phyloP scores from a whole-genome alignment of 2,113 vertebrate genomes.

The Gallinago jamesoni region DNA sequence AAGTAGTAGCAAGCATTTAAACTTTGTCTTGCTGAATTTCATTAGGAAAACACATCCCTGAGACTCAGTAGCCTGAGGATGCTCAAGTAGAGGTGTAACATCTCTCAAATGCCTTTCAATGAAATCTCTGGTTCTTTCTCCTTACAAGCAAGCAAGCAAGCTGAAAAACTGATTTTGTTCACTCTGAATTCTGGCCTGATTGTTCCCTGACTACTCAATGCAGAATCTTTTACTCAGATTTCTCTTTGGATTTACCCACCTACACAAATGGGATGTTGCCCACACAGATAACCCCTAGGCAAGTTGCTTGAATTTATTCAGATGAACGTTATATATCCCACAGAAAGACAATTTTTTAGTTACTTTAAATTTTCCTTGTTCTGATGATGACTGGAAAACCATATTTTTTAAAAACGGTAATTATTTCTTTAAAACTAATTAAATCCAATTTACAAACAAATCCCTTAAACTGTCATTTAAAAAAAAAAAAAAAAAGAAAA shows the following conservation, averaged over 20 bases:
- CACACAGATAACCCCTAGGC: neutral
- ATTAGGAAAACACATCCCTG: constrained; percentile 24
- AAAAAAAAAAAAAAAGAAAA: neutral
- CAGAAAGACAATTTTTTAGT: neutral
- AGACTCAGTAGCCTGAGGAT: constrained; percentile 11
- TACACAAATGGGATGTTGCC: neutral
- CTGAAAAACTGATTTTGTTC: neutral
- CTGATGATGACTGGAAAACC: neutral
- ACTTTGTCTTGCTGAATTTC: constrained; percentile 58
- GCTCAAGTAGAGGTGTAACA: neutral
- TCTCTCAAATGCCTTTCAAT: neutral
- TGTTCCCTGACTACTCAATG: neutral
- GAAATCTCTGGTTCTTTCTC: neutral
- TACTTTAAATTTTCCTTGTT: neutral
- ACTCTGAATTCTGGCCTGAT: neutral
- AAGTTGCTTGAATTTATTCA: neutral
- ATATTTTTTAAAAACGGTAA: neutral
- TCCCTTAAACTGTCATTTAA: fast-evolving
- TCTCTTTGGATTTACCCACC: neutral
- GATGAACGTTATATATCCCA: neutral
- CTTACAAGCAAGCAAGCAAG: fast-evolving
- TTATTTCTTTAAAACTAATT: neutral
- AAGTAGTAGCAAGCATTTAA: constrained; percentile 51
- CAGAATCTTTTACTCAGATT: neutral
- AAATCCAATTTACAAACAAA: neutral